These are phyloP conservation scores for Platalea minor DNA, from an alignment of 2,797 vertebrate species.

Conservation along the genomic window DNA sequence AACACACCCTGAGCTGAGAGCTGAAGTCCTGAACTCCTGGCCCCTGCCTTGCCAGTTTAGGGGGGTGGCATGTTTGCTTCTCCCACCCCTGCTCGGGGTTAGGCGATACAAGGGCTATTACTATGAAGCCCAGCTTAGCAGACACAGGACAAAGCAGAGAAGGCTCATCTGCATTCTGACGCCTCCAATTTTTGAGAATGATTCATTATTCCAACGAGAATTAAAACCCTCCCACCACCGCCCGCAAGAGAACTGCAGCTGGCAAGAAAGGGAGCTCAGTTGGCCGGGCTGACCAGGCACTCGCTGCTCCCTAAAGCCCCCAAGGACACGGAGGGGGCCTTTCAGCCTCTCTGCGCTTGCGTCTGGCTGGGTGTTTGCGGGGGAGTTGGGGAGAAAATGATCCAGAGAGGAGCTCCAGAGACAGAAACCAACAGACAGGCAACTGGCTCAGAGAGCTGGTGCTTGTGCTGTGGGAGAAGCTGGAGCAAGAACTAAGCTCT, in stretches of 20 bases:
- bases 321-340: not conserved
- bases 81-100: not conserved
- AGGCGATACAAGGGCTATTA: not conserved
- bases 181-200: constrained; percentile 39
- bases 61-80: not conserved
- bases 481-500: not conserved
- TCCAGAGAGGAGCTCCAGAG: not conserved
- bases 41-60: rapidly evolving
- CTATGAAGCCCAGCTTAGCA: not conserved
- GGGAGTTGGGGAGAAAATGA: not conserved
- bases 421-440: not conserved
- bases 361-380: not conserved
- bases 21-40: not conserved
- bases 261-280: not conserved
- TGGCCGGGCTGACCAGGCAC: rapidly evolving
- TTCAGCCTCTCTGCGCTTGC: not conserved
- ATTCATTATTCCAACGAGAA: constrained; percentile 40
- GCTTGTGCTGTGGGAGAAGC: not conserved
- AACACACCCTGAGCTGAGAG: not conserved
- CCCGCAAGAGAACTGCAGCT: constrained; percentile 26
- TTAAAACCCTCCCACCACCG: not conserved
- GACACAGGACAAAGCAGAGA: constrained; percentile 48
- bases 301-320: not conserved
- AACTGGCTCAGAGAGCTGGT: not conserved
- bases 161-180: constrained; percentile 45